These are phyloP conservation scores for Amorpha juglandis DNA, from an alignment of 2,888 invertebrate species.

Conservation along the genomic window DNA sequence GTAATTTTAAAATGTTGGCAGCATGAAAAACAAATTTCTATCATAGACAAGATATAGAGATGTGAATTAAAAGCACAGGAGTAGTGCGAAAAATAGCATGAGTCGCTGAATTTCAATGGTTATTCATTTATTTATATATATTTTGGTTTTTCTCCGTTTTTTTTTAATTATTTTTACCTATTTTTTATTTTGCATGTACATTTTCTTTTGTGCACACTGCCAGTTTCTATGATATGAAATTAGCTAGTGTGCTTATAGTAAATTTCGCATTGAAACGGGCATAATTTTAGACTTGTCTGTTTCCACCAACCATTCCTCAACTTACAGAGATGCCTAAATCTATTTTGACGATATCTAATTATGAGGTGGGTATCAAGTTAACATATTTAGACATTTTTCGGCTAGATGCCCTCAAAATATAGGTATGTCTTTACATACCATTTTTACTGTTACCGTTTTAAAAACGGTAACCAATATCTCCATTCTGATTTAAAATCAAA, in stretches of 20 bases:
- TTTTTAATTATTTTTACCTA: constrained; percentile 46
- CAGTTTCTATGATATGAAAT: constrained; percentile 29
- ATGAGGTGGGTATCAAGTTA: background rate
- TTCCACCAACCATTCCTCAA: too few species aligned
- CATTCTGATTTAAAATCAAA: background rate
- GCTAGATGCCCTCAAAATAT: too few species aligned
- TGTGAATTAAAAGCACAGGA: constrained; percentile 75
- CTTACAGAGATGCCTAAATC: too few species aligned
- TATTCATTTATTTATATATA: constrained; percentile 49
- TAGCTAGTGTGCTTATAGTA: constrained; percentile 26
- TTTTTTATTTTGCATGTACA: constrained; percentile 60
- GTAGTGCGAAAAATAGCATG: constrained; percentile 82
- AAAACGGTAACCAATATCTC: too few species aligned
- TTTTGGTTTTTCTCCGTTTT: constrained; percentile 50
- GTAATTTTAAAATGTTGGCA: constrained; percentile 65
- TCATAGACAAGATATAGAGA: constrained; percentile 56
- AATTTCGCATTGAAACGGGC: background rate
- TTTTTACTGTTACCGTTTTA: too few species aligned
- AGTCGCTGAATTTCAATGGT: constrained; percentile 74
- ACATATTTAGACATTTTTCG: too few species aligned
- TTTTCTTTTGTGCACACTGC: constrained; percentile 33
- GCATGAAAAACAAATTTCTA: constrained; percentile 77
- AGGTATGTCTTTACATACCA: too few species aligned
- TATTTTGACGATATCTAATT: too few species aligned
- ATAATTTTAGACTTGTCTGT: too few species aligned